Conservation (phyloP, 1,140 invertebrate species). For the Drosophila orosa region DNA sequence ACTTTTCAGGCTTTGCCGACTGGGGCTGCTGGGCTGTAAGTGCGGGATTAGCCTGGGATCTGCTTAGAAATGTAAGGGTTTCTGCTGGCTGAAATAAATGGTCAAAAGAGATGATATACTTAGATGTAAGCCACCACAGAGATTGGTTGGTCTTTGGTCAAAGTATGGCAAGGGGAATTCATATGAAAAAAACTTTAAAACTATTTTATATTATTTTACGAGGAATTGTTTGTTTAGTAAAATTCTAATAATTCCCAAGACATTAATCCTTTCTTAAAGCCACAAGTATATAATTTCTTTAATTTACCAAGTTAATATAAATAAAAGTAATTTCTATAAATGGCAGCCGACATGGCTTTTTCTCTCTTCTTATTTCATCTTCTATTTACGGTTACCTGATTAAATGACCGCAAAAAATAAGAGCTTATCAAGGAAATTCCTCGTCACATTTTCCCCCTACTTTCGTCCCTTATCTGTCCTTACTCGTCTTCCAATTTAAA, state of each 20-base stretch:
- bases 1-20: constrained; percentile 35
- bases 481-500: constrained; percentile 24
- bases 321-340: background rate
- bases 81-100: constrained; percentile 20
- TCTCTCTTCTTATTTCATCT: background rate
- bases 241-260: too few species aligned
- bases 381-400: constrained; percentile 29
- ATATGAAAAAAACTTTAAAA: too few species aligned
- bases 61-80: constrained; percentile 10
- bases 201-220: too few species aligned
- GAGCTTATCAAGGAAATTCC: constrained; percentile 37
- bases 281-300: background rate
- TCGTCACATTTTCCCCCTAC: constrained; percentile 18
- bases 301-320: background rate
- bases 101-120: constrained; percentile 5
- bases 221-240: too few species aligned
- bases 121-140: background rate
- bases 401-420: constrained; percentile 54
- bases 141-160: background rate
- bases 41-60: constrained; percentile 33
- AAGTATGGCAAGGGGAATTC: background rate
- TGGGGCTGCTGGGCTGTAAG: constrained; percentile 19
- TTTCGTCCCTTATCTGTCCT: constrained; percentile 5
- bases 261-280: background rate
- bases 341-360: background rate